phyloP scores from a whole-genome alignment of 2,113 vertebrate species.

The Pica pica region DNA sequence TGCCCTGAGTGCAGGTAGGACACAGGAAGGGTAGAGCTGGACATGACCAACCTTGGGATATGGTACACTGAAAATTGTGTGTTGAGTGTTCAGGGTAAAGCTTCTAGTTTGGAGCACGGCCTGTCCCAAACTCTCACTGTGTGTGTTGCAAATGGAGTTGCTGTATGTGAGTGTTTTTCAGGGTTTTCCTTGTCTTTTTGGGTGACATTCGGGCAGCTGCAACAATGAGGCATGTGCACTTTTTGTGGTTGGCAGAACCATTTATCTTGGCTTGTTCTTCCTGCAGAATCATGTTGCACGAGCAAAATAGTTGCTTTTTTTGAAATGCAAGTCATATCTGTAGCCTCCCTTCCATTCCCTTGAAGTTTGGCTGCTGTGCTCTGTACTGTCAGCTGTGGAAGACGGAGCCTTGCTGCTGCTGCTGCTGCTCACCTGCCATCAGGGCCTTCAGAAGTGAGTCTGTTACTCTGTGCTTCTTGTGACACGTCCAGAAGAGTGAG shows the following conservation, averaged over 20 bases:
- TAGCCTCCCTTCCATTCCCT: neutral
- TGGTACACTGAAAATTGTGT: neutral
- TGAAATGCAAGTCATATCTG: neutral
- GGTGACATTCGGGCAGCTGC: neutral
- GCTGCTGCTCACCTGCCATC: neutral
- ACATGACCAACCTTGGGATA: neutral
- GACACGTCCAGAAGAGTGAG: neutral
- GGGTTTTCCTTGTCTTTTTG: neutral
- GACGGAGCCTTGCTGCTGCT: neutral
- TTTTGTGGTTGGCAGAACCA: neutral
- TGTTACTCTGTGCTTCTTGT: neutral
- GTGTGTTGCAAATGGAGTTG: neutral
- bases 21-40: neutral
- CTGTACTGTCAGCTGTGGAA: neutral
- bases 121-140: neutral
- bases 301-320: neutral
- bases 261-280: conserved; percentile 36
- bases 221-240: neutral
- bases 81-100: neutral
- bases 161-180: neutral
- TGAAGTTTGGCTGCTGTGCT: neutral
- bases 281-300: neutral
- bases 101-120: neutral
- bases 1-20: neutral
- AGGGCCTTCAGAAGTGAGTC: conserved; percentile 49